These are phyloP conservation scores for Hippocampus barbouri DNA, from an alignment of 2,113 vertebrate species.

Conservation along the genomic window DNA sequence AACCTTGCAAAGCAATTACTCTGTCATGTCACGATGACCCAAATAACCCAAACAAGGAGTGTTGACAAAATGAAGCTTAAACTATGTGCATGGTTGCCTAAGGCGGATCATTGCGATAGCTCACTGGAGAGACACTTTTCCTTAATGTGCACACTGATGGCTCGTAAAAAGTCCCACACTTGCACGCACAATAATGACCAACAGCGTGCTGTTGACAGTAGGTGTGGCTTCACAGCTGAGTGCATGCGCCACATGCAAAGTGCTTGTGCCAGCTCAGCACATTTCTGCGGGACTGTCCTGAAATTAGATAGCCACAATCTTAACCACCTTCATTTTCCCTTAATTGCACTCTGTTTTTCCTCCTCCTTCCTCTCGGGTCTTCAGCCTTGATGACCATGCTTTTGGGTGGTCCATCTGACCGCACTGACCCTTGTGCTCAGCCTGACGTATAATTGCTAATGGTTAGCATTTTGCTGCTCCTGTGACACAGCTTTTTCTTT, in stretches of 20 bases:
- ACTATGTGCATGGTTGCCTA: conserved; percentile 24
- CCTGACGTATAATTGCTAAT: conserved; percentile 67
- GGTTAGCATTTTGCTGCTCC: conserved; percentile 49
- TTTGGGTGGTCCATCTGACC: conserved; percentile 70
- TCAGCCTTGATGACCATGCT: conserved; percentile 65
- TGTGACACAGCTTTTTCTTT: conserved; percentile 42
- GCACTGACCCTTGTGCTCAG: conserved; percentile 50
- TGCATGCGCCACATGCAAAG: conserved; percentile 50
- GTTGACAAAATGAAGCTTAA: conserved; percentile 52
- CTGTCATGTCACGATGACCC: conserved; percentile 61
- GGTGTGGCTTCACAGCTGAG: conserved; percentile 44
- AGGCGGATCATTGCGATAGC: conserved; percentile 38
- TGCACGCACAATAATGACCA: conserved; percentile 26
- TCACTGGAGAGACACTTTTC: conserved; percentile 16
- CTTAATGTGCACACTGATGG: conserved; percentile 2
- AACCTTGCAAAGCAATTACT: conserved; percentile 65
- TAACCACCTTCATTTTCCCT: conserved; percentile 15
- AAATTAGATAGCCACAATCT: conserved; percentile 51
- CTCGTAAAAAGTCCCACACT: conserved; percentile 14
- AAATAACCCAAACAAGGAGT: conserved; percentile 47
- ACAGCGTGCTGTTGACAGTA: conserved; percentile 42
- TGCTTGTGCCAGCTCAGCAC: conserved; percentile 62
- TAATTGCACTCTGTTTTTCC: conserved; percentile 20
- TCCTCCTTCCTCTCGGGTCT: conserved; percentile 33
- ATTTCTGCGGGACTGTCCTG: conserved; percentile 47